Base-by-base conservation (phyloP, 2,888 invertebrate species). In the Lochmaea capreae region DNA sequence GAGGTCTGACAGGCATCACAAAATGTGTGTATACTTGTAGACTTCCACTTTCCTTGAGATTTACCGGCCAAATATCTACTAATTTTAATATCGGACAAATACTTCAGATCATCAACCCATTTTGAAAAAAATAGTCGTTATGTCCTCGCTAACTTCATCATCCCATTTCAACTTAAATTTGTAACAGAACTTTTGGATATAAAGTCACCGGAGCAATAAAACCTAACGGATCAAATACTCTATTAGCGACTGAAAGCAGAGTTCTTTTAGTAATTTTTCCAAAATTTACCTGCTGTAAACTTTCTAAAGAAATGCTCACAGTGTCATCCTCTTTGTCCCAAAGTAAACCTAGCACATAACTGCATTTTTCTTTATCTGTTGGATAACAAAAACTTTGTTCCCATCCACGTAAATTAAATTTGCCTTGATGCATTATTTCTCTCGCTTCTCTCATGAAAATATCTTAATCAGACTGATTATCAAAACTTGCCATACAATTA, bases 171-270 rank as follows among this genome's bases (percentile, higher is more conserved):
- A 33, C 26, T n/a, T n/a, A n/a, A n/a, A n/a, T 33, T 33, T 33
- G 26, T 33, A 33, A 33, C 26, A 33, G 26, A 33, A 33, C 26
- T n/a, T n/a, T 33, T 33, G 26, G 26, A 33, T 33, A 33, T 33
- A 33, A 33, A 33, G 26, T 33, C 26, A 33, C 26, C 26, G 26
- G 26, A 33, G 26, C 26, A 4, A 33, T 33, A 33, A 33, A 33
- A 4, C 26, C 26, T 33, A 3, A 33, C 5, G 26, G 26, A 33
- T 33, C 26, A 33, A 33, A 3, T 33, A 33, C 26, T 33, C 74
- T 52, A 26, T 81, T 78, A 43, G 76, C 72, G 46, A 77, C 66
- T 16, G 71, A 75, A 3, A 75, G 33, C 14, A 77, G 67, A 26
- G 54, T 14, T 42, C 71, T 69, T 33, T 77, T 75, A 10, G 75